phyloP scores from a whole-genome alignment of 1,140 invertebrate genomes.

The Fopius arisanus region DNA sequence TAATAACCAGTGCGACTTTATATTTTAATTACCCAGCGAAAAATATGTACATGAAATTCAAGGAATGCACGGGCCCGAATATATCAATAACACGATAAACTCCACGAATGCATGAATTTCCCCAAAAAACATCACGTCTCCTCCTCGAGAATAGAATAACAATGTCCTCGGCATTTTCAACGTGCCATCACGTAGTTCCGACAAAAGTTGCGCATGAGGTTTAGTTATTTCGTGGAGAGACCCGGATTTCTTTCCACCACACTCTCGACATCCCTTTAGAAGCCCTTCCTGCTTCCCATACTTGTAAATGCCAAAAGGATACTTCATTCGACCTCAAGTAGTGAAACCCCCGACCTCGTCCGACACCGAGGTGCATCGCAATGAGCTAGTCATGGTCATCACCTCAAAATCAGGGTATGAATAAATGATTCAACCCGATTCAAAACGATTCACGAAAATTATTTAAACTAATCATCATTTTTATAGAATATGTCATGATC shows the following conservation, averaged over 20 bases:
- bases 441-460: neutral
- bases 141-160: conserved; percentile 27
- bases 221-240: conserved; percentile 32
- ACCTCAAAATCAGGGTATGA: neutral
- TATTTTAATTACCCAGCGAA: too few species aligned
- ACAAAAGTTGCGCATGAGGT: conserved; percentile 14
- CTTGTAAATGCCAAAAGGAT: conserved; percentile 4
- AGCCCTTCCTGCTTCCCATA: neutral
- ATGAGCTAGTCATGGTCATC: conserved; percentile 13
- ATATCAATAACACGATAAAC: neutral
- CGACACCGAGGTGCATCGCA: conserved; percentile 27
- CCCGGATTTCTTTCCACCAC: neutral
- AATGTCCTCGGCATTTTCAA: conserved; percentile 44
- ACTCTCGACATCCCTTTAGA: neutral
- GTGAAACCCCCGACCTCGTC: conserved; percentile 24
- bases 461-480: too few species aligned
- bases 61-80: neutral
- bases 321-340: conserved; percentile 29
- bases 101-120: conserved; percentile 21
- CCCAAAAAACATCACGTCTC: conserved; percentile 24
- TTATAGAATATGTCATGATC: conserved; percentile 16
- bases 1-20: too few species aligned
- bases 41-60: neutral
- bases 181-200: conserved; percentile 44
- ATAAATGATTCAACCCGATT: neutral